Percentiles rank a stretch among this genome's conserved stretches.
Conservation (phyloP, 2,797 vertebrate species). For the Dryobates pubescens region DNA sequence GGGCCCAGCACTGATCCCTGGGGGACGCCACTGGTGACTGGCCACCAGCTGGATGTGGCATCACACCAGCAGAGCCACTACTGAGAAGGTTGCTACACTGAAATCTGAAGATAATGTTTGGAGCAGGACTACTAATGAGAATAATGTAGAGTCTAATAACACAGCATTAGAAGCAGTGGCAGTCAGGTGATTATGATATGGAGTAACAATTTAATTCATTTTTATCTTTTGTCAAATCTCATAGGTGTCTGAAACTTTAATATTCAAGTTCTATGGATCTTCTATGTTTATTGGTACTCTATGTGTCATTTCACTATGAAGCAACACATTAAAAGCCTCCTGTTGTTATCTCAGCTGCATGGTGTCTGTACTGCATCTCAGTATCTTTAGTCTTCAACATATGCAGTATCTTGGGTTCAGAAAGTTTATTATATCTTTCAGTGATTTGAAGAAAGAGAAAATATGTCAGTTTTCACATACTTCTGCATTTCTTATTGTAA, state of each 20-base stretch:
- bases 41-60: no score
- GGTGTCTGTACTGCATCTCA: neutral
- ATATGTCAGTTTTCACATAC: neutral
- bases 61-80: no score
- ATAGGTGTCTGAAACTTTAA: neutral
- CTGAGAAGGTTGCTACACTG: neutral
- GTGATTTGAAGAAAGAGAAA: neutral
- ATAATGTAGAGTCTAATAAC: neutral
- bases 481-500: neutral
- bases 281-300: neutral
- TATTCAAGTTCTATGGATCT: neutral
- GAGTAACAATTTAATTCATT: neutral
- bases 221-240: neutral
- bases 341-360: neutral
- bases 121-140: neutral
- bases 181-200: neutral
- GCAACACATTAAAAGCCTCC: neutral
- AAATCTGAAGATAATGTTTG: neutral
- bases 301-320: neutral
- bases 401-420: neutral
- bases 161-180: neutral
- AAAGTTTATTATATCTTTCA: neutral
- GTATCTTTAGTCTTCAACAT: neutral
- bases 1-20: no score
- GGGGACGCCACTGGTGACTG: no score